Base-by-base conservation (phyloP, 2,113 vertebrate genomes). In the Gila orcuttii region DNA sequence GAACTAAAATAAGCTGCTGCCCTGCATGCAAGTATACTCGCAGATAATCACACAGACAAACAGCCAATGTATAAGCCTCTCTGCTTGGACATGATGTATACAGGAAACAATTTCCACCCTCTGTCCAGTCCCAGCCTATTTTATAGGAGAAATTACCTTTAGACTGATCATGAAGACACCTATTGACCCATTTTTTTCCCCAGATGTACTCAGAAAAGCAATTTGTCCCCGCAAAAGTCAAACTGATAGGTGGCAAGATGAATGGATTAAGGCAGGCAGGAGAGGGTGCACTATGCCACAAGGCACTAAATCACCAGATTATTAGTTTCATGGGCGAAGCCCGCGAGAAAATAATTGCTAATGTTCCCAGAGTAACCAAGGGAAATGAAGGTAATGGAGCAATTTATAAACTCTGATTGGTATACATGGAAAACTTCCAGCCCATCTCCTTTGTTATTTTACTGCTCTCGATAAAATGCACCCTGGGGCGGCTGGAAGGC, bases 351-450 rank as follows among this genome's bases (percentile, higher is more conserved):
- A 94, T 96, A 95, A 95, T 96, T 95, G 94, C 95, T 96, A 95
- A 95, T 95, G 94, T 95, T 95, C 94, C 93, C 91, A 89, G 94
- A 95, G 94, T 94, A 95, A 95, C 95, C 93, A 95, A 94, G 93
- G 94, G 94, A 95, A 95, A 96, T 95, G 94, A 94, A 95, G 93
- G 94, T 95, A 96, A 96, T 95, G 93, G 94, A 94, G 93, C 95
- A 95, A 95, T 95, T 95, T 95, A 95, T 95, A 96, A 95, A 95
- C 95, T 95, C 94, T 95, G 95, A 95, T 95, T 94, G 95, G 94
- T 95, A 94, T 94, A 95, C 95, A 95, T 92, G 91, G 93, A 95
- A 93, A 94, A 95, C 93, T 92, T 95, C 94, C 94, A 95, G 93
- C 92, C 93, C 93, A 94, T 95, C 94, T 94, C 93, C 90, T 94